phyloP scores from a whole-genome alignment of 2,113 vertebrate species.

The Mesocricetus auratus region DNA sequence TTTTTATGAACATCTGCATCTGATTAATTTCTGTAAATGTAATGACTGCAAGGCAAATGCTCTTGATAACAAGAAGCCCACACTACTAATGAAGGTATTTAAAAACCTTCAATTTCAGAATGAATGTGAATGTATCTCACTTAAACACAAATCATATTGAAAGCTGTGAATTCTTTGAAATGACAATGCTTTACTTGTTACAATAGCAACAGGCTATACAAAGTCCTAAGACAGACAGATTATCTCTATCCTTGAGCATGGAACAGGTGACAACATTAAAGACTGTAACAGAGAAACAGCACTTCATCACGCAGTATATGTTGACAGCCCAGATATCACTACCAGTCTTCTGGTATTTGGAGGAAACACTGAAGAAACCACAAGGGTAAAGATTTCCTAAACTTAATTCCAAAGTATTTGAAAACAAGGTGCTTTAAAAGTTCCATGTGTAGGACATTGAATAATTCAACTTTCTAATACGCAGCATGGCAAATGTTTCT shows the following conservation, averaged over 20 bases:
- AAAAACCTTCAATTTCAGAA: background rate
- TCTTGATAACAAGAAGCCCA: background rate
- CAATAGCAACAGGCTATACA: conserved; percentile 87
- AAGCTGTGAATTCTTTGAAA: background rate
- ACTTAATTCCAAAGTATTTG: background rate
- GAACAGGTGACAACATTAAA: conserved; percentile 90
- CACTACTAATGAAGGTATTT: conserved; percentile 80
- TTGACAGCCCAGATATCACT: conserved; percentile 82
- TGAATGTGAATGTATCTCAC: background rate
- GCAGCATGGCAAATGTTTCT: background rate
- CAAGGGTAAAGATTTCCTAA: conserved; percentile 87
- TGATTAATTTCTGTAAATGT: background rate
- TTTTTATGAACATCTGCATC: background rate
- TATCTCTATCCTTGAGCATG: conserved; percentile 87
- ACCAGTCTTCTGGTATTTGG: conserved; percentile 87
- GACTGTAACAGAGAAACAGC: conserved; percentile 87
- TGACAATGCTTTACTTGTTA: background rate
- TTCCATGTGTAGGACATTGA: background rate
- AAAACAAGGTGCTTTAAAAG: background rate
- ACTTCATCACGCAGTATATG: conserved; percentile 90
- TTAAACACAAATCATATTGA: background rate
- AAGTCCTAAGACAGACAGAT: conserved; percentile 82
- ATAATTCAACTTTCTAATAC: background rate
- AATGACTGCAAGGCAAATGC: background rate
- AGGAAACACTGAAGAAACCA: conserved; percentile 88